Conservation (phyloP, 2,797 vertebrate species). For the Pelobates cultripes region DNA sequence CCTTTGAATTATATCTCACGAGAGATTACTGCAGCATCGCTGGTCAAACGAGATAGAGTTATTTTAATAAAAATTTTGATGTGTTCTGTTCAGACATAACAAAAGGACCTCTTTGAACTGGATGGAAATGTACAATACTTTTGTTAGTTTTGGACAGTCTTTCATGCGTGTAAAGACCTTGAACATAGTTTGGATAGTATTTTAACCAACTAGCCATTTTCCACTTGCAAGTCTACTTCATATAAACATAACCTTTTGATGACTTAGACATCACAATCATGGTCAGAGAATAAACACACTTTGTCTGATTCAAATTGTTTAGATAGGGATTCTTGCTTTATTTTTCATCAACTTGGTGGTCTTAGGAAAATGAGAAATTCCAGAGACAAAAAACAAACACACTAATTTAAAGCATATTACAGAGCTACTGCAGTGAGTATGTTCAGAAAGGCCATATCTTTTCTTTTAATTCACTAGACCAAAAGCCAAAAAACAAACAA, state of each 20-base stretch:
- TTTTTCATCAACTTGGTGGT: conserved; percentile 45
- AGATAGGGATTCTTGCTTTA: conserved; percentile 26
- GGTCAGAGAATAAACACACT: conserved; percentile 28
- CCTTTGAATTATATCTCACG: not conserved
- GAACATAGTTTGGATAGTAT: conserved; percentile 32
- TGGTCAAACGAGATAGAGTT: not conserved
- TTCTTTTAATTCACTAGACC: not conserved
- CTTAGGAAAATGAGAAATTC: conserved; percentile 31
- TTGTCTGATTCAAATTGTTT: conserved; percentile 30
- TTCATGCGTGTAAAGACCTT: conserved; percentile 23
- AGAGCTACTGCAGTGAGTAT: not conserved
- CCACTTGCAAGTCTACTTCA: conserved; percentile 32
- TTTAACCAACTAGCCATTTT: conserved; percentile 37
- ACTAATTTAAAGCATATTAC: conserved; percentile 32
- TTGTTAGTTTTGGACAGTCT: conserved; percentile 39
- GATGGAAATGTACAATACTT: conserved; percentile 22
- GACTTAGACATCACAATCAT: conserved; percentile 42
- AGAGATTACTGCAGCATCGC: not conserved
- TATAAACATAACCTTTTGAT: conserved; percentile 45
- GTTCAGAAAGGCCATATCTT: not conserved
- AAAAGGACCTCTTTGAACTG: conserved; percentile 3
- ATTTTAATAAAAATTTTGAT: not conserved
- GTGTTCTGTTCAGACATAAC: conserved; percentile 16
- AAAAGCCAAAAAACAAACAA: not conserved
- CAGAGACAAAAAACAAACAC: conserved; percentile 38